Percentiles rank a stretch among this genome's conserved stretches.
Evolutionary conservation across 2,888 invertebrate genomes (phyloP).

Genomic region (Tetropium fuscum): DNA sequence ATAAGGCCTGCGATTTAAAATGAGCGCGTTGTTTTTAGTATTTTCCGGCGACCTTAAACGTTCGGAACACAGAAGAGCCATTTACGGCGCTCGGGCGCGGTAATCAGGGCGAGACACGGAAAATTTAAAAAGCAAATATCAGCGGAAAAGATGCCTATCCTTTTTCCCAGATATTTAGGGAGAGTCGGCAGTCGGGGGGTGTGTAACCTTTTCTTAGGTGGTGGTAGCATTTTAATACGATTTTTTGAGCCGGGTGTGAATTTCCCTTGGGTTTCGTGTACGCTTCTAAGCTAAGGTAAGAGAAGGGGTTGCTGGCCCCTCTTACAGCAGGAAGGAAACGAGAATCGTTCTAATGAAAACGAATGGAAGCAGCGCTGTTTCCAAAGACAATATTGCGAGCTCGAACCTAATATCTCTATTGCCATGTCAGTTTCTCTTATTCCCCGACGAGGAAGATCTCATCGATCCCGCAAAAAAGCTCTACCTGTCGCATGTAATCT

Average conservation of each 20-base stretch:
- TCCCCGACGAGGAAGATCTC: slow-evolving; percentile 14
- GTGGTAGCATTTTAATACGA: slow-evolving; percentile 55
- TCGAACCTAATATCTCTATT: slow-evolving; percentile 48
- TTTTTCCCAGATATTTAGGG: slow-evolving; percentile 42
- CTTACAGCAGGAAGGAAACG: slow-evolving; percentile 51
- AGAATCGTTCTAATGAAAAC: slow-evolving; percentile 59
- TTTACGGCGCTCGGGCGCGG: slow-evolving; percentile 11
- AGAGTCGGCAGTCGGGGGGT: slow-evolving; percentile 33
- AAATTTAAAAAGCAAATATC: slow-evolving; percentile 48
- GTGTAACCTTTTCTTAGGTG: slow-evolving; percentile 46
- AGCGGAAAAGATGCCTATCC: slow-evolving; percentile 40
- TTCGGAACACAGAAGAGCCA: slow-evolving; percentile 7
- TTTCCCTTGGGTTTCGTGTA: slow-evolving; percentile 53
- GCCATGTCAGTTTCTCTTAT: slow-evolving; percentile 34
- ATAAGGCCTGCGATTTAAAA: slow-evolving; percentile 13
- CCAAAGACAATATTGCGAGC: slow-evolving; percentile 56
- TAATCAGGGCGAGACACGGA: slow-evolving; percentile 41
- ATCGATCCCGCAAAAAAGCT: slow-evolving; percentile 33
- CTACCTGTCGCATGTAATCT: slow-evolving; percentile 36
- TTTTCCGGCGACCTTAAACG: slow-evolving; percentile 22
- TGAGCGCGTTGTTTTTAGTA: slow-evolving; percentile 28
- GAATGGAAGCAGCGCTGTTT: slow-evolving; percentile 52
- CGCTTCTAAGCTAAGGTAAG: slow-evolving; percentile 46
- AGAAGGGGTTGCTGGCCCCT: slow-evolving; percentile 46
- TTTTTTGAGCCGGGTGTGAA: slow-evolving; percentile 52